phyloP scores from a whole-genome alignment of 2,797 vertebrate genomes.

The Arrhamphus sclerolepis region DNA sequence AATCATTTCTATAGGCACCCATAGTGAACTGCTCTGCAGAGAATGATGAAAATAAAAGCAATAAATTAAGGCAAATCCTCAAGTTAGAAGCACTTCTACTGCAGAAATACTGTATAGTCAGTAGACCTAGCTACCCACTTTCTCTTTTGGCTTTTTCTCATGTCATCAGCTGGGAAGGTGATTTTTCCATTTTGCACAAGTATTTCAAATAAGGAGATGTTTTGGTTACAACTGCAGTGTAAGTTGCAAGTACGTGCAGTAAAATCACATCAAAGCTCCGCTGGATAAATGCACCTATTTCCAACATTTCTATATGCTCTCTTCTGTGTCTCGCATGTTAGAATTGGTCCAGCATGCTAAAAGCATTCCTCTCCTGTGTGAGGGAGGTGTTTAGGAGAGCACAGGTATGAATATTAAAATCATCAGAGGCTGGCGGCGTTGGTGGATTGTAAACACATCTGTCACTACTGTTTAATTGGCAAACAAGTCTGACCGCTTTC shows the following conservation, averaged over 20 bases:
- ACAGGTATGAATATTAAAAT: slow-evolving; percentile 79
- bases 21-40: slow-evolving; percentile 58
- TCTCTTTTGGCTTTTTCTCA: slow-evolving; percentile 24
- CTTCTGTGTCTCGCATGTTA: background rate
- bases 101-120: slow-evolving; percentile 49
- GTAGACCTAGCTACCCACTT: slow-evolving; percentile 30
- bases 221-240: background rate
- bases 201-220: background rate
- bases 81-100: slow-evolving; percentile 50
- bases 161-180: slow-evolving; percentile 2
- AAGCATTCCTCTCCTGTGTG: slow-evolving; percentile 22
- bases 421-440: slow-evolving; percentile 63
- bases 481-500: slow-evolving; percentile 73
- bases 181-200: slow-evolving; percentile 6
- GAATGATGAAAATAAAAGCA: slow-evolving; percentile 75
- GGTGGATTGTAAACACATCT: slow-evolving; percentile 79
- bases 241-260: background rate
- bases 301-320: background rate
- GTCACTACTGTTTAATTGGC: slow-evolving; percentile 76
- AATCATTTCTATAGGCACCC: slow-evolving; percentile 69
- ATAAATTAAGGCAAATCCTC: slow-evolving; percentile 66
- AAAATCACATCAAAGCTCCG: background rate
- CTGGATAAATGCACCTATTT: too few species aligned
- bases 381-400: slow-evolving; percentile 29
- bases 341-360: slow-evolving; percentile 24